Percentiles rank a stretch among this genome's conserved stretches.
phyloP scores from a whole-genome alignment of 2,113 vertebrate species.

The Micronycteris hirsuta region DNA sequence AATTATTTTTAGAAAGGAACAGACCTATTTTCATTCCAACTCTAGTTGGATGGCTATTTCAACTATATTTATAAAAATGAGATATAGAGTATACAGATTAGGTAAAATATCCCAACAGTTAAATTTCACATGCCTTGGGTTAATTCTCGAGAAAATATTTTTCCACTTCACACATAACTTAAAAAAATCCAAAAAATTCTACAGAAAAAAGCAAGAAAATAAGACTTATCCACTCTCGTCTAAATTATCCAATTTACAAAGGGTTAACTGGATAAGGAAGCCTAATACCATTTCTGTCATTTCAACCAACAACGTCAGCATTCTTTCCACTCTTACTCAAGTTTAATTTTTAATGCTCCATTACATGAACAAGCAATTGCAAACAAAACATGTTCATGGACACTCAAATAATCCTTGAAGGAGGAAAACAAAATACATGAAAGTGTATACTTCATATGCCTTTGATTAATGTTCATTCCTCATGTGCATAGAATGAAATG shows the following conservation, averaged over 20 bases:
- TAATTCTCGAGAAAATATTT: constrained; percentile 26
- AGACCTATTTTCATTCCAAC: background rate
- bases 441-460: background rate
- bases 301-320: background rate
- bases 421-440: constrained; percentile 22
- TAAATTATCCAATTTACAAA: constrained; percentile 12
- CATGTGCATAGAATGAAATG: background rate
- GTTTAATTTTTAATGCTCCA: background rate
- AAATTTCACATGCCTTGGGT: background rate
- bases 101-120: background rate
- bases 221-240: background rate
- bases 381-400: background rate
- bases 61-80: background rate
- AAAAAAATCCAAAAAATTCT: background rate
- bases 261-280: background rate
- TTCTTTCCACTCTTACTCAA: background rate
- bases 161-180: background rate
- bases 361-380: background rate
- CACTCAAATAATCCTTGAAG: background rate
- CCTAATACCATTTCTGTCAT: background rate
- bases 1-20: constrained; percentile 1
- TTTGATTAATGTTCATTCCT: background rate
- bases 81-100: background rate
- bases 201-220: background rate
- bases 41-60: background rate